Evolutionary conservation across 2,113 vertebrate genomes (phyloP), one percentile per base, ranked within the genome.

Genomic region (Puntigrus tetrazona): DNA sequence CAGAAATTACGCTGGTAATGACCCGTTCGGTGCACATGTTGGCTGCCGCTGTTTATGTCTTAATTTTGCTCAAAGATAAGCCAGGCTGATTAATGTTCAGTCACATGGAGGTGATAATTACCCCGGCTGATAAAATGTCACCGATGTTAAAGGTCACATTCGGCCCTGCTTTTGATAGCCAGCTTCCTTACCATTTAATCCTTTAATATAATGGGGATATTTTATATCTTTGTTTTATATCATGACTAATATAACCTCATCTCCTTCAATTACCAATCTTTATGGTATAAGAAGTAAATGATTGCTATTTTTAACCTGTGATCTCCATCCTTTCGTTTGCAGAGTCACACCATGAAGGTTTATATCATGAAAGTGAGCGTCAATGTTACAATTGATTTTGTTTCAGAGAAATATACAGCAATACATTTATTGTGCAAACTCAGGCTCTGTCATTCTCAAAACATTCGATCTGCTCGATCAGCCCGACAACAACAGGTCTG

Each of bases 71-170:
- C 78, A 80, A 65, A 79, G 77, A 63, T 79, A 29, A 43, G 14
- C n/a, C 36, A 27, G n/a, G 36, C 7, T 65, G 77, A 79, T 79
- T 79, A 45, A 79, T 65, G 77, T 65, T 79, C 57, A 63, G 57
- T 63, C 57, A 59, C 36, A 18, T 11, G 38, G 38, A 79, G 25
- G 57, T 79, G 57, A 65, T 79, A 79, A 79, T 79, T 65, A 45
- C 57, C 57, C 38, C 8, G 7, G 65, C 77, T 79, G 77, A 79
- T 79, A 79, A 61, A 79, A 79, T 79, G 77, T 61, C 57, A 65
- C 38, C 25, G 34, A 61, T 38, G 55, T 61, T 78, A 78, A 78
- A 79, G 77, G 77, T 79, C 65, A 79, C 36, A 63, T 79, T 29
- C 41, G 5, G 77, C 36, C 34, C 7, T 29, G 55, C 20, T 79